Evolutionary conservation across 2,113 vertebrate species (phyloP), one percentile per base, ranked within the genome.

Genomic region (Dolichallabes microphthalmus): DNA sequence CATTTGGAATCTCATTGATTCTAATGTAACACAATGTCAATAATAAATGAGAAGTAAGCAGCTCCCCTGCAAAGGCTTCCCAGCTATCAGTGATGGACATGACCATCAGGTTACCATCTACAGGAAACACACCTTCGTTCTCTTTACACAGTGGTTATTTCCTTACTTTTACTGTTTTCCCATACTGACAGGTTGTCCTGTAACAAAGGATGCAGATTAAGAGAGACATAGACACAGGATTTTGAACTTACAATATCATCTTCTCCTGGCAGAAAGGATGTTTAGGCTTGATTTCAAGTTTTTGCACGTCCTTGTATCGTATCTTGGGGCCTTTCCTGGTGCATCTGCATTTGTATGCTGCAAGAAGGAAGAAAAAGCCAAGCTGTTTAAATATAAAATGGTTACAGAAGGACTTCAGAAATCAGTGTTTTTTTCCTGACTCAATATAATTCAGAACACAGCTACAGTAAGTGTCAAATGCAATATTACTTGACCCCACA

Each of bases 291-390:
- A 98, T 94, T 94, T 99, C 98, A 94, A 99, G 94, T 93, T 99
- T 99, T 92, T 98, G 95, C 2, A 99, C 97, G 0, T 99, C 97
- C 92, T 97, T 98, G 91, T 97, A 99, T 82, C 97, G 93, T 90
- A 99, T 99, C 94, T 99, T 99, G 64, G 98, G 98, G 58, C 97
- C 97, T 94, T 99, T 99, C 74, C 98, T 95, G 74, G 96, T 98
- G 87, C 98, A 99, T 84, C 97, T 97, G 94, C 98, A 99, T 93
- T 99, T 99, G 89, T 98, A 98, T 5, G 96, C 98, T 99, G 93
- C 27, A 22, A 91, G 87, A 75, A 68, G 85, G 88, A 85, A 88
- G 77, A 53, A 57, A 14, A 77, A 52, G 53, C 6, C 61, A 80
- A 20, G 10, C 39, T 82, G 77, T 61, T 45, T 76, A 39, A 64